Evolutionary conservation across 2,888 invertebrate species (phyloP), one percentile per base, ranked within the genome.

Genomic region (Slavum lentiscoides): DNA sequence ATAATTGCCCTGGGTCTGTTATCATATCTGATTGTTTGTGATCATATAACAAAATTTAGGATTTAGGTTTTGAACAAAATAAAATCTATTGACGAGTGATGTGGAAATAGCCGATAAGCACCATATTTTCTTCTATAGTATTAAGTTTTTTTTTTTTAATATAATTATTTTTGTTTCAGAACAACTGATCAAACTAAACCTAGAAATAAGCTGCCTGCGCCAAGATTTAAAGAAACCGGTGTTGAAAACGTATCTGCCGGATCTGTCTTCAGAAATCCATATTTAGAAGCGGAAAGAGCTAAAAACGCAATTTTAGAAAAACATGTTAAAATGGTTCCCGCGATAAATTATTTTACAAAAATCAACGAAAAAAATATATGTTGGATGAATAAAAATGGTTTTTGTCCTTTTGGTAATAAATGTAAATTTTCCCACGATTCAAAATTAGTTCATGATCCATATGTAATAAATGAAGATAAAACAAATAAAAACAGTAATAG

Each of bases 401-500:
- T 92, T 53, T 97, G 97, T 86, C 90, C 94, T 74, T 96, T 95
- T 87, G 96, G 96, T 0, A 94, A 94, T 85, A 95, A 94, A 85
- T 97, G 97, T 86, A 94, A 93, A 84, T 97, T 92, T 87, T 95
- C 95, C 0, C 96, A 97, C 86, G 95, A 95, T 85, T 93, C 94
- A 0, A 95, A 96, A 86, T 88, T 95, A 53, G 82, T 68, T 17
- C 66, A 66, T 80, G 53, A 19, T 30, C 30, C 74, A 58, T 49
- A 59, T 23, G 49, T 58, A 43, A n/a, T 39, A 15, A 58, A 76
- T 30, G 67, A 72, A 73, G 69, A 80, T 74, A 73, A 82, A 67
- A 55, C 30, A 68, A 68, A 75, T 19, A 88, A 88, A 83, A 89
- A 89, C 61, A 88, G 87, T 64, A 30, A 1, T 30, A 86, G 87